Evolutionary conservation across 2,797 vertebrate genomes (phyloP).

Genomic region (Podarcis lilfordi): DNA sequence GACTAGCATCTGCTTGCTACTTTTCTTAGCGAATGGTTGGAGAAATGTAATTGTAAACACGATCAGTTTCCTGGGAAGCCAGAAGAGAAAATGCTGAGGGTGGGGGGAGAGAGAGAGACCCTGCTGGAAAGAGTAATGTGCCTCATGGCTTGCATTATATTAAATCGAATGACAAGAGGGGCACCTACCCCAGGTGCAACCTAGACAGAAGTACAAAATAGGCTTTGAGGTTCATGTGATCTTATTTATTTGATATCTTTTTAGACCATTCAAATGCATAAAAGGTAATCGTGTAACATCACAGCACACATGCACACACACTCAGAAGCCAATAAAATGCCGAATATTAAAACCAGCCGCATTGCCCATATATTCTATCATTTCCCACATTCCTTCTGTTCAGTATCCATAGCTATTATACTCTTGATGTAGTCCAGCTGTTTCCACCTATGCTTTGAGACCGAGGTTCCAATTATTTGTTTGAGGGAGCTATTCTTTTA

Average conservation of each 20-base stretch:
- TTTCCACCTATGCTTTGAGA: neutral
- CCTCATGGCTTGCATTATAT: too few species aligned
- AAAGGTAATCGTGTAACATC: neutral
- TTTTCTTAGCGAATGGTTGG: constrained; percentile 36
- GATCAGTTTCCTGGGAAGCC: neutral
- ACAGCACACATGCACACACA: neutral
- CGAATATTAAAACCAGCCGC: neutral
- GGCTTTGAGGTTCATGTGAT: neutral
- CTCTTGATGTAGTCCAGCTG: neutral
- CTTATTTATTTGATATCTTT: neutral
- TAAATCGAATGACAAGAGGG: neutral
- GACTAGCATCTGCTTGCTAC: constrained; percentile 39
- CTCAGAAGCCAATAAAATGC: neutral
- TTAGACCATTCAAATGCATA: neutral
- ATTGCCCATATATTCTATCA: neutral
- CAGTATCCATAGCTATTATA: neutral
- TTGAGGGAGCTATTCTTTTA: neutral
- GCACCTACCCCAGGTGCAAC: neutral
- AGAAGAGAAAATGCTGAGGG: neutral
- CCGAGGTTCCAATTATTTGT: neutral
- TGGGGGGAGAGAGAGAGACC: too few species aligned
- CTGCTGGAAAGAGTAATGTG: neutral
- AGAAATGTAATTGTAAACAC: constrained; percentile 7
- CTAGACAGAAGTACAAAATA: neutral
- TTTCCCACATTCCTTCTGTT: neutral